Conservation (phyloP, 1,140 invertebrate genomes). For the Drosophila rhopaloa region DNA sequence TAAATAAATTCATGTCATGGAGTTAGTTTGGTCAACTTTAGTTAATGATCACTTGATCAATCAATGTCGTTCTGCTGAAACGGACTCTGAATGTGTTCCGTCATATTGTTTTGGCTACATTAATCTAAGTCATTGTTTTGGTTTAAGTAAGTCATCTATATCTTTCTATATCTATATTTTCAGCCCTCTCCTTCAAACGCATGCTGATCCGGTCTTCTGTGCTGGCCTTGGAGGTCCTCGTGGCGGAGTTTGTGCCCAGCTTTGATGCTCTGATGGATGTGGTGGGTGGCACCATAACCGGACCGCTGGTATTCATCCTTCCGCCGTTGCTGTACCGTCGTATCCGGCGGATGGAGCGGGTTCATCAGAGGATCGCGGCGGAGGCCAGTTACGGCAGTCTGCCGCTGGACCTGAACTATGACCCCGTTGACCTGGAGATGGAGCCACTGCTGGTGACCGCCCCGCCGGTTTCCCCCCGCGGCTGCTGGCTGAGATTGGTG, state of each 20-base stretch:
- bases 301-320: slow-evolving; percentile 93
- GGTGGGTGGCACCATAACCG: slow-evolving; percentile 93
- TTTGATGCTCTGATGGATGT: slow-evolving; percentile 96
- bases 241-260: slow-evolving; percentile 92
- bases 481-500: slow-evolving; percentile 60
- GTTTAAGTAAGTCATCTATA: slow-evolving; percentile 59
- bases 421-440: slow-evolving; percentile 71
- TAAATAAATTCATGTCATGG: no score
- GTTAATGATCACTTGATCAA: neutral
- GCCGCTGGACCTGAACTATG: slow-evolving; percentile 75
- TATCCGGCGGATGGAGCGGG: slow-evolving; percentile 85
- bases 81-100: neutral
- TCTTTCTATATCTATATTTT: neutral
- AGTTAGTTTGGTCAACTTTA: neutral
- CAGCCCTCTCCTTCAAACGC: slow-evolving; percentile 92
- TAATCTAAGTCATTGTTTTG: slow-evolving; percentile 6
- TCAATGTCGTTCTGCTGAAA: neutral
- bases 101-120: neutral
- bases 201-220: slow-evolving; percentile 90
- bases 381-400: slow-evolving; percentile 78
- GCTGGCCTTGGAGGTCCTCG: slow-evolving; percentile 89
- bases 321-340: slow-evolving; percentile 92
- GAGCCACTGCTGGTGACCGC: slow-evolving; percentile 55
- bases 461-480: slow-evolving; percentile 33
- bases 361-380: slow-evolving; percentile 71